Evolutionary conservation across 2,113 vertebrate species (phyloP), one percentile per base, ranked within the genome.

Genomic region (Mionectes macconnelli): DNA sequence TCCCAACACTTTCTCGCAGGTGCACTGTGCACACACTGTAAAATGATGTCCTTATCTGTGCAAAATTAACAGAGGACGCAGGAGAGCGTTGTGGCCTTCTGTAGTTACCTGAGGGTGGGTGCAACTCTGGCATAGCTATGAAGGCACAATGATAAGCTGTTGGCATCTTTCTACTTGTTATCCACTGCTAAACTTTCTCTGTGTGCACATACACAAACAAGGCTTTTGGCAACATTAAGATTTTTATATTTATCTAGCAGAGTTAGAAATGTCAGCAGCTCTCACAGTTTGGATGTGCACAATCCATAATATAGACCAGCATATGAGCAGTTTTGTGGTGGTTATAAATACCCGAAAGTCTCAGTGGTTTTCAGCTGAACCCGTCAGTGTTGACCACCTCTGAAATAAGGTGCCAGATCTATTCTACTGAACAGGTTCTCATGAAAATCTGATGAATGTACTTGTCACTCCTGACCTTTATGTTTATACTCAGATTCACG

Each of bases 381-480:
- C 80, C 47, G 5, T 4, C 20, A 87, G 40, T 23, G 69, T 6
- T 89, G 93, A 64, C 74, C 81, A 87, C 66, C 81, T 91, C 87
- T 91, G 80, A 86, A 93, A 57, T 75, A 77, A 78, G 68, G 68
- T 92, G 73, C 53, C 78, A 94, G 40, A 64, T 72, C 59, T 90
- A 52, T 83, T 94, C 47, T n/a, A 40, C 68, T 53, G 60, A 92
- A 62, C 1, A 4, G 81, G 81, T 77, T 84, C 81, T 91, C 84
- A 84, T 24, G 73, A 91, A 92, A 94, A 91, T 81, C 69, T 94
- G 89, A 96, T 64, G n/a, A 91, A 95, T 91, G 87, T 25, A 91
- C 73, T 83, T 95, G 94, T 95, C 95, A 89, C 57, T 92, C 86
- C 66, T 97, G 95, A 96, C 95, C 95, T 97, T 97, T 94, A 80